Evolutionary conservation across 2,888 invertebrate genomes (phyloP), one percentile per base, ranked within the genome.

Genomic region (Metalampra italica): DNA sequence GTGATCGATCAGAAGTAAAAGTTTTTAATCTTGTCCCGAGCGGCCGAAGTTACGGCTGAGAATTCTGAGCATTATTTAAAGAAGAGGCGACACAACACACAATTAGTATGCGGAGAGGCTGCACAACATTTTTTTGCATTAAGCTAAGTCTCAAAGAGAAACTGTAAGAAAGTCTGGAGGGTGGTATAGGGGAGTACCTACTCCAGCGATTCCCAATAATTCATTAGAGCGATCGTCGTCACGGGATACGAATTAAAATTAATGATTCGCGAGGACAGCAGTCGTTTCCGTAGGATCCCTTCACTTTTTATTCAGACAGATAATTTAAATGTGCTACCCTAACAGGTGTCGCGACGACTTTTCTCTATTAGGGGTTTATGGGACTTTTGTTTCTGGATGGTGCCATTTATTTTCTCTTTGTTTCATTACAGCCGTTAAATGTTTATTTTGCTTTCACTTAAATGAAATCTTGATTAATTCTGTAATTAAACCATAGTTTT

Each of bases 191-290:
- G 68, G 70, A 68, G n/a, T n/a, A n/a, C n/a, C n/a, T 64, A 73
- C 78, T 81, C 73, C 72, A 72, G 75, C 83, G 82, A 86, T 87
- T 83, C 82, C 86, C 88, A 84, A 88, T 89, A 87, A 88, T 87
- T 88, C 88, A 89, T 89, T 88, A 89, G 74, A 79, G 80, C 76
- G 69, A 71, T 74, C 80, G 82, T 71, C 80, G 79, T 84, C 86
- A 80, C 83, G 81, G 81, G 80, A 77, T 75, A 77, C 82, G 86
- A 89, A 89, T 89, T 89, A 88, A 88, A 88, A 88, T 89, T 88
- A 87, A 89, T 89, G 89, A 88, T 85, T 83, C 82, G 85, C 75
- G 77, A 82, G 77, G 78, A 79, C 76, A 75, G 76, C 73, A 71
- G 73, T 71, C 75, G 78, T 72, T 69, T 78, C 68, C 70, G 73